Base-by-base conservation (phyloP, 2,888 invertebrate species). In the Tetramorium bicarinatum region DNA sequence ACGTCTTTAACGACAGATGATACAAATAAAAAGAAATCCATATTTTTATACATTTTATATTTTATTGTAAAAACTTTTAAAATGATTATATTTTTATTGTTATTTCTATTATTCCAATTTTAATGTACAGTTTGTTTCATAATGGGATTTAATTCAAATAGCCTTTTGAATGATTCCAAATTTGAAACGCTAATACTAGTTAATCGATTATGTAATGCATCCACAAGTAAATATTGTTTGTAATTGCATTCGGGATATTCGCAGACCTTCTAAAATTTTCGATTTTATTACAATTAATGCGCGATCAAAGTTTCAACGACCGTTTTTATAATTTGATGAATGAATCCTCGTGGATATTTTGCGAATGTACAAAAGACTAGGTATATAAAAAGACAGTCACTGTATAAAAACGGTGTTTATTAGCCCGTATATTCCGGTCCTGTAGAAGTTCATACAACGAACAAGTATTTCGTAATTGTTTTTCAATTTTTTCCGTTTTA, bases 201-300 rank as follows among this genome's bases (percentile, higher is more conserved):
- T 72, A 56, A 72, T 72, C 56, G 54, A 72, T 72, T 56, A 56
- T 54, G 56, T 41, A 56, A 71, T 15, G 21, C 56, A 21, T 38
- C 1, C 7, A 13, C 11, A 52, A 13, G 52, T 21, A 52, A 38
- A 54, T 34, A n/a, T 8, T 15, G 25, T 38, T 56, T 54, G 21
- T 15, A 67, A 38, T n/a, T 44, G 15, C 47, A 11, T 64, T 38
- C 25, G 25, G 25, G 11, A 41, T 9, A n/a, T 29, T 41, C 21
- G 41, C 8, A 15, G 38, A 15, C 7, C 8, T 56, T 34, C 25
- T 38, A 41, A 52, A 71, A 21, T 41, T 41, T 72, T 38, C 11
- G n/a, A 6, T 69, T 72, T 72, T 54, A 54, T 8, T 0, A 54
- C 21, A 41, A 41, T 72, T 18, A 54, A 71, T n/a, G 25, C 25